Evolutionary conservation across 2,888 invertebrate genomes (phyloP).

Genomic region (Eupeodes latifasciatus): DNA sequence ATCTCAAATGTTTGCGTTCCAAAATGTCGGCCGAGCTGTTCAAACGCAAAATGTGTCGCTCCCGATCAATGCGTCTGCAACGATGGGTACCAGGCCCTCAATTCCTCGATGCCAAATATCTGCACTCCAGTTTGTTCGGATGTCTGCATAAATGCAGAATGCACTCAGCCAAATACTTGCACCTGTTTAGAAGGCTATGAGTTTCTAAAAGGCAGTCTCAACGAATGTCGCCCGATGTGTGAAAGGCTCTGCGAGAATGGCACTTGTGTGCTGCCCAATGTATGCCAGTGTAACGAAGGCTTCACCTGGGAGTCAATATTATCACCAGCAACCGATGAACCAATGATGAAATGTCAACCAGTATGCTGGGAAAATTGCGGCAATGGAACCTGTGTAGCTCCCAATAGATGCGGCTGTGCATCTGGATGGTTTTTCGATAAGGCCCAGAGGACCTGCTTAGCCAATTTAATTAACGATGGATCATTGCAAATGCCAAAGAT

Average conservation of each 20-base stretch:
- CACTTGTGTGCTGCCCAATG: slow-evolving; percentile 80
- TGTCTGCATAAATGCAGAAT: slow-evolving; percentile 83
- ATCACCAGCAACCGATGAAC: slow-evolving; percentile 54
- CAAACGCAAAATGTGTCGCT: slow-evolving; percentile 84
- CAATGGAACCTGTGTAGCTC: slow-evolving; percentile 76
- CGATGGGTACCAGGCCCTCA: slow-evolving; percentile 80
- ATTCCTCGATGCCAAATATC: slow-evolving; percentile 79
- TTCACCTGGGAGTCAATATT: slow-evolving; percentile 72
- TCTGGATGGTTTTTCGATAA: slow-evolving; percentile 75
- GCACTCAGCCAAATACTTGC: slow-evolving; percentile 86
- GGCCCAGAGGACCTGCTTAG: slow-evolving; percentile 75
- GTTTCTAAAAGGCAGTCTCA: slow-evolving; percentile 78
- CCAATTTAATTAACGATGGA: slow-evolving; percentile 9
- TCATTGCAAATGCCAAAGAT: slow-evolving; percentile 61
- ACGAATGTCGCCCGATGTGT: slow-evolving; percentile 81
- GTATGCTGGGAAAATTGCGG: slow-evolving; percentile 78
- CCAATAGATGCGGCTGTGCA: slow-evolving; percentile 77
- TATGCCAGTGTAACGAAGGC: slow-evolving; percentile 86
- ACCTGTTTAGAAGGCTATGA: slow-evolving; percentile 84
- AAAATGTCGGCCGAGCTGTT: slow-evolving; percentile 81
- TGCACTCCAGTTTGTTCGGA: slow-evolving; percentile 80
- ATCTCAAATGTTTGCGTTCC: slow-evolving; percentile 79
- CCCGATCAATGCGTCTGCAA: slow-evolving; percentile 85
- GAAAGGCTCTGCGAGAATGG: slow-evolving; percentile 81
- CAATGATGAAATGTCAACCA: slow-evolving; percentile 75